Percentiles rank a stretch among this genome's conserved stretches.
Conservation (phyloP, 2,113 vertebrate genomes). For the Cisticola juncidis region DNA sequence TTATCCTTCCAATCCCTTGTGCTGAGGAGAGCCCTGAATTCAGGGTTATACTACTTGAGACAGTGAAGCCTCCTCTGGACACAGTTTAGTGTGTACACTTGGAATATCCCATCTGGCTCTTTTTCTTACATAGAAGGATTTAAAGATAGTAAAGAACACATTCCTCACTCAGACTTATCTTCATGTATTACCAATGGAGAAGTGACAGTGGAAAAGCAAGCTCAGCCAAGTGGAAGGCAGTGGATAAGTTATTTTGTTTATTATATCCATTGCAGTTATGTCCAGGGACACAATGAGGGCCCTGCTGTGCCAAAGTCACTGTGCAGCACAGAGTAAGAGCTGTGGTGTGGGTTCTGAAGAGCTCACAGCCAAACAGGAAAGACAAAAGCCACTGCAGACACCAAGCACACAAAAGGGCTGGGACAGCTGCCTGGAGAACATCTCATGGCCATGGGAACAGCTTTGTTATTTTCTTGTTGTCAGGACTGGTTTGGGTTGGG, state of each 20-base stretch:
- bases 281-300: fast-evolving
- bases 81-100: background rate
- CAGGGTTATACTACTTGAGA: background rate
- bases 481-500: background rate
- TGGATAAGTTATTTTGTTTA: background rate
- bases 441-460: background rate
- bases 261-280: background rate
- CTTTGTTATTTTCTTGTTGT: background rate
- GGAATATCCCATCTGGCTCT: background rate
- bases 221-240: background rate
- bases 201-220: background rate
- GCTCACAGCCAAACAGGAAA: background rate
- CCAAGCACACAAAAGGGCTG: background rate
- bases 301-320: background rate
- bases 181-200: fast-evolving
- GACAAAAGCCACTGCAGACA: background rate
- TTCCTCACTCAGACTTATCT: background rate
- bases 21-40: background rate
- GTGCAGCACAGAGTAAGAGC: background rate
- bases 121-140: background rate
- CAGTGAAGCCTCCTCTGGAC: background rate
- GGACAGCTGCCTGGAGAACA: background rate
- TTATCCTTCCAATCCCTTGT: background rate
- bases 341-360: background rate
- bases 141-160: background rate